A percentile compares a stretch with the other conserved stretches of the same genome.
Conservation (phyloP, 2,797 vertebrate species). For the Nothura maculosa region DNA sequence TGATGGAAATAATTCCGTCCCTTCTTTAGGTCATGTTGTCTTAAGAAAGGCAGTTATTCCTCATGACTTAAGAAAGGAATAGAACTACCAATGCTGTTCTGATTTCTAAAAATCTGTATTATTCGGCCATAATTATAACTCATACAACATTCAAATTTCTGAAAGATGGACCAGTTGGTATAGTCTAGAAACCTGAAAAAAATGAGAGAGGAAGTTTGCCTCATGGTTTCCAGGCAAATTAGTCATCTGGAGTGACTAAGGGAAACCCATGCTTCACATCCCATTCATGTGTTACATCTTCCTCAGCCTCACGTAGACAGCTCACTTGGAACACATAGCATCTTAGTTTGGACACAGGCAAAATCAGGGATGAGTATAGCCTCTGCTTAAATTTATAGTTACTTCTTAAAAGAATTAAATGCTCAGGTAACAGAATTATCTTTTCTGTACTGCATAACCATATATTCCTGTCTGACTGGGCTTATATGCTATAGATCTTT, state of each 20-base stretch:
- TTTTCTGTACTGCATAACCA: not conserved
- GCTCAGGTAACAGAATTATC: not conserved
- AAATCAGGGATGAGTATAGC: not conserved
- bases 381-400: not conserved
- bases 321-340: not conserved
- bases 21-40: not conserved
- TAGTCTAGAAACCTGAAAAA: not conserved
- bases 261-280: not conserved
- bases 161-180: not conserved
- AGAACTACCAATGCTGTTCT: not conserved
- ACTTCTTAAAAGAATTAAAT: not conserved
- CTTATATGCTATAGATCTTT: not conserved
- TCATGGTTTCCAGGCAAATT: conserved; percentile 17
- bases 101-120: not conserved
- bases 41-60: not conserved
- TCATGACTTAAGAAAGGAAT: not conserved
- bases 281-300: not conserved
- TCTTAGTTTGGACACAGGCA: not conserved
- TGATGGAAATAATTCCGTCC: not conserved
- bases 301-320: not conserved
- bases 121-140: not conserved
- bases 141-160: not conserved
- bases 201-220: conserved; percentile 15
- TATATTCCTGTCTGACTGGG: not conserved
- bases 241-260: conserved; percentile 56